A percentile compares a stretch with the other conserved stretches of the same genome.
Evolutionary conservation across 2,113 vertebrate genomes (phyloP).

Genomic region (Artemisiospiza belli): DNA sequence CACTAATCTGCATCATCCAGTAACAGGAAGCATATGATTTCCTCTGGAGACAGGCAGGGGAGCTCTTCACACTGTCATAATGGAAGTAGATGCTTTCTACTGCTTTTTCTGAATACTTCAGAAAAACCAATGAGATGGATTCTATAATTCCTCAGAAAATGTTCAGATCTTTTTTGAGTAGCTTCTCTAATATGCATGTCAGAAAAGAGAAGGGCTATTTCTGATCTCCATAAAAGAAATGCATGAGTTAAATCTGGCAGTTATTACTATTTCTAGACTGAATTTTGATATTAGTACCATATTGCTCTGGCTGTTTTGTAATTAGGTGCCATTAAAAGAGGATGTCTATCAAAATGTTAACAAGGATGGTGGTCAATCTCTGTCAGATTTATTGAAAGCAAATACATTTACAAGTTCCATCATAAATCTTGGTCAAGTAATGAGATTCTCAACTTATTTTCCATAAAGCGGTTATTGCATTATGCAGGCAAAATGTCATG

Average conservation of each 20-base stretch:
- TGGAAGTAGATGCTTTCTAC: neutral
- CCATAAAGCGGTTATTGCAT: constrained; percentile 30
- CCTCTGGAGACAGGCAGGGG: neutral
- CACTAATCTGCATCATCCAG: neutral
- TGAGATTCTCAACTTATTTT: constrained; percentile 52
- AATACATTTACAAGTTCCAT: constrained; percentile 44
- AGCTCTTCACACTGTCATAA: neutral
- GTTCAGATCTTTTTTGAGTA: constrained; percentile 5
- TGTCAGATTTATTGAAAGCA: constrained; percentile 56
- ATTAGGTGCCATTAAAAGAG: constrained; percentile 40
- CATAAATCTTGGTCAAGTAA: constrained; percentile 53
- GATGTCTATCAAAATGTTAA: constrained; percentile 51
- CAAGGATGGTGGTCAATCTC: constrained; percentile 16
- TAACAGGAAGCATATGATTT: neutral
- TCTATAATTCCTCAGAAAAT: neutral
- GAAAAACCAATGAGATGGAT: neutral
- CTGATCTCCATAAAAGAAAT: constrained; percentile 19
- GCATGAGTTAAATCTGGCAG: constrained; percentile 28
- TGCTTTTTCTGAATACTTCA: neutral
- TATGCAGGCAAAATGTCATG: constrained; percentile 34
- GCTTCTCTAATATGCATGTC: neutral
- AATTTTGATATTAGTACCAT: constrained; percentile 6
- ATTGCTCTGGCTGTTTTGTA: constrained; percentile 30
- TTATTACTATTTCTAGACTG: constrained; percentile 31
- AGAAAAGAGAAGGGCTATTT: constrained; percentile 26